These are phyloP conservation scores for Psilopogon haemacephalus DNA, from an alignment of 2,113 vertebrate genomes.

Conservation along the genomic window DNA sequence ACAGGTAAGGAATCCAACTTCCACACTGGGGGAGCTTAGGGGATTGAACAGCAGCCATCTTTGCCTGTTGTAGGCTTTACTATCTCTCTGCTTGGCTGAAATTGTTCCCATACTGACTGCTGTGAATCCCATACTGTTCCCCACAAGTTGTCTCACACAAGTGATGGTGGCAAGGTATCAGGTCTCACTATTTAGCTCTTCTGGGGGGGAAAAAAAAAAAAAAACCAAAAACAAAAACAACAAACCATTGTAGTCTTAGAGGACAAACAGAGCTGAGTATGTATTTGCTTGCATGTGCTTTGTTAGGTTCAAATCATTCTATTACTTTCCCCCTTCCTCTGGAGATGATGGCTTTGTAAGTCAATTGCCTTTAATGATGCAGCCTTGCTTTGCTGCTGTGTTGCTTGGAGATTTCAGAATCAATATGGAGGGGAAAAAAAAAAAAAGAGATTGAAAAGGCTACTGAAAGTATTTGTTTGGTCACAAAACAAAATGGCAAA, in stretches of 20 bases:
- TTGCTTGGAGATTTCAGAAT: slow-evolving; percentile 9
- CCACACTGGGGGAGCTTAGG: not conserved
- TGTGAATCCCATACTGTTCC: not conserved
- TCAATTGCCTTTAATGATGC: not conserved
- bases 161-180: not conserved
- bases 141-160: not conserved
- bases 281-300: not conserved
- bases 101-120: not conserved
- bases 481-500: not conserved
- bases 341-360: not conserved
- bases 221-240: too few species aligned
- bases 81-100: not conserved
- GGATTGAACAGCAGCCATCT: not conserved
- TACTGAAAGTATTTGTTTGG: not conserved
- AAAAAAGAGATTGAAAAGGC: not conserved
- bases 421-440: not conserved
- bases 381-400: not conserved
- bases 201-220: not conserved
- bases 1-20: not conserved
- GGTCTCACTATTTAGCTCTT: not conserved
- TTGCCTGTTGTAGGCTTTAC: not conserved
- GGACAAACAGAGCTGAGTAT: not conserved
- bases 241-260: not conserved
- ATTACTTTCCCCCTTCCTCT: too few species aligned
- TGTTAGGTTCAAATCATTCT: not conserved